A percentile compares a stretch with the other conserved stretches of the same genome.
Evolutionary conservation across 2,113 vertebrate species (phyloP).

Genomic region (Hippolais icterina): DNA sequence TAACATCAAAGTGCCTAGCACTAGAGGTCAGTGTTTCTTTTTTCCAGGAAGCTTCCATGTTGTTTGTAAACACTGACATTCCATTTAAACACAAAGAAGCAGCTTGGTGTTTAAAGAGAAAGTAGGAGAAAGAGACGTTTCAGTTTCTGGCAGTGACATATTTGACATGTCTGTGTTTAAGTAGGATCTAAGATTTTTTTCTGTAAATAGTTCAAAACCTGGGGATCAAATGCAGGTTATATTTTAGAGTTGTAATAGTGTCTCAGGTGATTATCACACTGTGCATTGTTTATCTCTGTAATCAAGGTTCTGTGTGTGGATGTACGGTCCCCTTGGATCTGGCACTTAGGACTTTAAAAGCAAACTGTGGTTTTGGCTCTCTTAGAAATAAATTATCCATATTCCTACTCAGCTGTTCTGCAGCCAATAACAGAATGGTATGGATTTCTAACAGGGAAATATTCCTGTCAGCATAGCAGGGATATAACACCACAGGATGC

Average conservation of each 20-base stretch:
- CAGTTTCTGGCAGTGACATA: not conserved
- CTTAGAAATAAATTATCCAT: not conserved
- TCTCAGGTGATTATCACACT: not conserved
- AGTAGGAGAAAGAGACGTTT: not conserved
- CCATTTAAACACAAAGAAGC: not conserved
- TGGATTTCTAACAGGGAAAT: not conserved
- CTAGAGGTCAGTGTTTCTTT: constrained; percentile 66
- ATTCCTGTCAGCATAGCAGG: not conserved
- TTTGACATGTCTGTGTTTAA: not conserved
- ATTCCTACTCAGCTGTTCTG: not conserved
- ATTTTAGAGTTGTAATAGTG: not conserved
- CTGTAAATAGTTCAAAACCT: not conserved
- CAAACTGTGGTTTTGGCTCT: not conserved
- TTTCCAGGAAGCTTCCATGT: not conserved
- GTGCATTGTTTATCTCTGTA: not conserved
- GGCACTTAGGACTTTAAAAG: not conserved
- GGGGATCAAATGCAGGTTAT: not conserved
- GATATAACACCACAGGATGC: not conserved
- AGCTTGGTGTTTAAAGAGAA: not conserved
- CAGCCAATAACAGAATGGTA: not conserved
- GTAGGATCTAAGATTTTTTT: not conserved
- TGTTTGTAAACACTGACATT: constrained; percentile 22
- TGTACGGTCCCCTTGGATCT: not conserved
- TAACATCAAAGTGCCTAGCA: not conserved
- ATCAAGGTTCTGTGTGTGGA: not conserved